Evolutionary conservation across 2,113 vertebrate genomes (phyloP).

Genomic region (Hepsetus odoe): DNA sequence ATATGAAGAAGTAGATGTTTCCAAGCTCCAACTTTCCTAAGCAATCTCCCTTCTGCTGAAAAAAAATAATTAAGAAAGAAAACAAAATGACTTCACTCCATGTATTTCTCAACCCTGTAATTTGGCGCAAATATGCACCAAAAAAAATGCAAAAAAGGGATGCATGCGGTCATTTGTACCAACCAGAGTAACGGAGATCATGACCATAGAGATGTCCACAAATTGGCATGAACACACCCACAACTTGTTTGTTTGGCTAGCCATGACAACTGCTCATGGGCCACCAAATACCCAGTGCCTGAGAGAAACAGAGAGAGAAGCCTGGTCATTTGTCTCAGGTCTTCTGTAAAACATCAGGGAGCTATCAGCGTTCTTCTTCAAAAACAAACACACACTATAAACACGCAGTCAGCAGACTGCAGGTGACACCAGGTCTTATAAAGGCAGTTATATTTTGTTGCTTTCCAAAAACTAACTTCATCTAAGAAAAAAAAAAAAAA

Average conservation of each 20-base stretch:
- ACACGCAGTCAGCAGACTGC: background rate
- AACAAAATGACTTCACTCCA: conserved; percentile 68
- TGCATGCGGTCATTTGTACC: conserved; percentile 20
- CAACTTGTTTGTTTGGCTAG: conserved; percentile 72
- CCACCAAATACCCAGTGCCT: conserved; percentile 57
- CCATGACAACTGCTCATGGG: conserved; percentile 73
- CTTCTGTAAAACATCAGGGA: background rate
- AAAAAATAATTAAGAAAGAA: conserved; percentile 44
- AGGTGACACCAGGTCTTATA: background rate
- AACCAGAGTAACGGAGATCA: background rate
- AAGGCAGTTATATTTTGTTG: background rate
- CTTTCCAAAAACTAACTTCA: too few species aligned
- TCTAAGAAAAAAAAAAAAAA: background rate
- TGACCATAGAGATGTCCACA: conserved; percentile 44
- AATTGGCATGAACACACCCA: conserved; percentile 59
- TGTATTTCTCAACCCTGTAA: conserved; percentile 68
- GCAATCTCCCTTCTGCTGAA: conserved; percentile 45
- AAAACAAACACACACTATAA: conserved; percentile 8
- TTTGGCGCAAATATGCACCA: conserved; percentile 57
- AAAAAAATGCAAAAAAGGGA: conserved; percentile 47
- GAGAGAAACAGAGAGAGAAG: conserved; percentile 50
- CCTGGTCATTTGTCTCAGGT: background rate
- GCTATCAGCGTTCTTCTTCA: conserved; percentile 1
- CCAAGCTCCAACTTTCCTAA: conserved; percentile 71
- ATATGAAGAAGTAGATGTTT: conserved; percentile 69